phyloP scores from a whole-genome alignment of 2,113 vertebrate species.

The Spea multiplicata region DNA sequence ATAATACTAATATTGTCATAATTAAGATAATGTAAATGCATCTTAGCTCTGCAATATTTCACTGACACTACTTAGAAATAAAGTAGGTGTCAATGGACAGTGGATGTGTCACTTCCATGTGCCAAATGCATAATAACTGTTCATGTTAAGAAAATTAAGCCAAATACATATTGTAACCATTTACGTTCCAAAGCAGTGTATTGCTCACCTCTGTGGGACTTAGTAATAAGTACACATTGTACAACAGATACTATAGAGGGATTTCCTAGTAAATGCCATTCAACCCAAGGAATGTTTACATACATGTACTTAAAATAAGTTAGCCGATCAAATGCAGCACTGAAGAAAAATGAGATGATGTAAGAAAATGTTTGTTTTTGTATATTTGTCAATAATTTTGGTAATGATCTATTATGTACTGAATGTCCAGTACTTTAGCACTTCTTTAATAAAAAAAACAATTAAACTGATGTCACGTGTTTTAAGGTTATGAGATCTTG shows the following conservation, averaged over 20 bases:
- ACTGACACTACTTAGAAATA: conserved; percentile 58
- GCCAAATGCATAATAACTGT: conserved; percentile 75
- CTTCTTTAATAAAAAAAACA: conserved; percentile 85
- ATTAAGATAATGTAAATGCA: conserved; percentile 54
- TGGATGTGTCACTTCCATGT: conserved; percentile 65
- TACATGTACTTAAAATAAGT: conserved; percentile 63
- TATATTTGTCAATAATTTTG: conserved; percentile 86
- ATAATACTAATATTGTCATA: conserved; percentile 54
- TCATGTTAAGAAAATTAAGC: conserved; percentile 65
- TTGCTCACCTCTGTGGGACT: background rate
- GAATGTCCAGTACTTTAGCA: conserved; percentile 72
- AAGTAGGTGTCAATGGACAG: conserved; percentile 24
- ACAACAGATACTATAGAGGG: conserved; percentile 64
- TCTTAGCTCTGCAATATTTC: conserved; percentile 53
- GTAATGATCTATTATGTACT: conserved; percentile 79
- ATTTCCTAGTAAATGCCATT: conserved; percentile 74
- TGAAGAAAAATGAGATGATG: conserved; percentile 71
- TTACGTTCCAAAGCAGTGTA: background rate
- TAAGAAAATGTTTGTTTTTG: conserved; percentile 74
- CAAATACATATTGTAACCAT: conserved; percentile 70
- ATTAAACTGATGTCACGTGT: conserved; percentile 61
- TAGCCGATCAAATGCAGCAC: conserved; percentile 76
- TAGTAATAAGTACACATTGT: conserved; percentile 50
- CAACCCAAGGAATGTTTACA: conserved; percentile 79
- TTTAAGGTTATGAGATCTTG: background rate